A percentile compares a stretch with the other conserved stretches of the same genome.
Conservation (phyloP, 2,888 invertebrate genomes). For the Willowsia nigromaculata region DNA sequence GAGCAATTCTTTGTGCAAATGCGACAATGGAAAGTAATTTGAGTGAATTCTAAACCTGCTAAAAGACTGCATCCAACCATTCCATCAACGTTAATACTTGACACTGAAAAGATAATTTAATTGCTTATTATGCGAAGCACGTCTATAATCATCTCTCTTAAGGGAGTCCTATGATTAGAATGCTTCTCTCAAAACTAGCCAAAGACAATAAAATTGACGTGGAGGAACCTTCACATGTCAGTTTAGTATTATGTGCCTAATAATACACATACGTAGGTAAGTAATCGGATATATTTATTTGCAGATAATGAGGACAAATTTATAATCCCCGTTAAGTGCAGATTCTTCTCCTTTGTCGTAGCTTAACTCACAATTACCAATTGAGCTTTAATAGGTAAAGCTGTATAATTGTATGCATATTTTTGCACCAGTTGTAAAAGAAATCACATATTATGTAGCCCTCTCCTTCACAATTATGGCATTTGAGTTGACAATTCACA, state of each 20-base stretch:
- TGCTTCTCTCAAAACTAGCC: conserved; percentile 3
- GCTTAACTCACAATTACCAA: no score
- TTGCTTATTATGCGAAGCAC: conserved; percentile 1
- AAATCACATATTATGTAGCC: no score
- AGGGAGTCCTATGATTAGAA: neutral
- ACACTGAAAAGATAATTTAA: conserved; percentile 8
- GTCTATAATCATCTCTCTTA: conserved; percentile 26
- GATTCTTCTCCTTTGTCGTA: no score
- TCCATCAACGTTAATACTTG: neutral
- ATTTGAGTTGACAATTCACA: conserved; percentile 1
- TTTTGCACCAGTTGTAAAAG: no score
- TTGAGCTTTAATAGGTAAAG: no score
- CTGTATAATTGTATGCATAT: no score
- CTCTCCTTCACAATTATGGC: neutral
- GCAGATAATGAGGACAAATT: conserved; percentile 19
- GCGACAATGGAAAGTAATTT: no score
- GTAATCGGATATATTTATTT: conserved; percentile 36
- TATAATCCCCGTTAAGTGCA: conserved; percentile 29
- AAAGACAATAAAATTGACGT: conserved; percentile 39
- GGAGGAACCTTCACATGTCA: conserved; percentile 42
- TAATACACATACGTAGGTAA: neutral
- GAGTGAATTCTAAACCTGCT: neutral
- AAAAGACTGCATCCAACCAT: neutral
- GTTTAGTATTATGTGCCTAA: neutral
- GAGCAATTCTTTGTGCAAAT: no score